phyloP scores from a whole-genome alignment of 2,888 invertebrate genomes.

The Acrobasis repandana region DNA sequence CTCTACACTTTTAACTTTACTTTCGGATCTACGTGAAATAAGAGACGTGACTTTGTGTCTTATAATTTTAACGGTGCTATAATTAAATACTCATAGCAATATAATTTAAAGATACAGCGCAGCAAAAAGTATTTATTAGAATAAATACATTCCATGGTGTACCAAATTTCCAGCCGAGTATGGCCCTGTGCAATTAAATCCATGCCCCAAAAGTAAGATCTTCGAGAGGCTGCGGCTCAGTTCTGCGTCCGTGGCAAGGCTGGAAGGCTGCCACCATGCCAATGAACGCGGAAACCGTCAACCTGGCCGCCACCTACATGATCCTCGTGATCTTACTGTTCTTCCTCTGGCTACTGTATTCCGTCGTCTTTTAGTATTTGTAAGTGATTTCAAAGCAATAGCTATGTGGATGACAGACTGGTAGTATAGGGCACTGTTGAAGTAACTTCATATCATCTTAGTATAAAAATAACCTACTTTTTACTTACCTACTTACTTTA shows the following conservation, averaged over 20 bases:
- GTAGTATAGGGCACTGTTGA: too few species aligned
- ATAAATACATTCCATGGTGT: too few species aligned
- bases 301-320: slow-evolving; percentile 87
- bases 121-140: too few species aligned
- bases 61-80: too few species aligned
- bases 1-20: too few species aligned
- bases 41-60: too few species aligned
- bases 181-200: slow-evolving; percentile 61
- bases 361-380: slow-evolving; percentile 73
- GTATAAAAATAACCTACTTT: too few species aligned
- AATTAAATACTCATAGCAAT: too few species aligned
- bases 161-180: slow-evolving; percentile 38
- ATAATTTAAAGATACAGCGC: too few species aligned
- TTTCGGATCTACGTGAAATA: too few species aligned
- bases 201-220: slow-evolving; percentile 39
- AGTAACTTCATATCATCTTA: too few species aligned
- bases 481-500: too few species aligned
- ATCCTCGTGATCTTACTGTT: slow-evolving; percentile 86
- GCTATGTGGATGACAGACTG: not conserved
- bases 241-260: slow-evolving; percentile 46
- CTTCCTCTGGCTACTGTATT: slow-evolving; percentile 86
- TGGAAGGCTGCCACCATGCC: slow-evolving; percentile 60
- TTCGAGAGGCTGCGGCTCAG: slow-evolving; percentile 54
- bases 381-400: slow-evolving; percentile 13
- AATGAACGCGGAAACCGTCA: slow-evolving; percentile 84